These are phyloP conservation scores for Paradoxurus hermaphroditus DNA, from an alignment of 2,113 vertebrate genomes.

Conservation along the genomic window DNA sequence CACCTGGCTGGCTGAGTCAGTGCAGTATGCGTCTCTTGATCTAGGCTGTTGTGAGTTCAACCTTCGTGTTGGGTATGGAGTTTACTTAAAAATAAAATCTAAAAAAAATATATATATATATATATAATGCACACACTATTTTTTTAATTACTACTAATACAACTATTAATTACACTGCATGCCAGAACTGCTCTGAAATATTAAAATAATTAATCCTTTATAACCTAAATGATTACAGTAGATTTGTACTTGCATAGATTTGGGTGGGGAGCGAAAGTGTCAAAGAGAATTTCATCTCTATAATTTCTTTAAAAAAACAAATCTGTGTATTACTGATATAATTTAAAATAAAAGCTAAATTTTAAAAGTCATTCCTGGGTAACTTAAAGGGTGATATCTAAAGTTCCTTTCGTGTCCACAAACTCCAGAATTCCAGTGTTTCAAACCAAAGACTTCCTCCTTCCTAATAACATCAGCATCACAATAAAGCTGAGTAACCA, in stretches of 20 bases:
- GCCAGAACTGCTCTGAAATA: not conserved
- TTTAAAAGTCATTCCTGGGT: not conserved
- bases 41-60: too few species aligned
- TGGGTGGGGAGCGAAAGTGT: not conserved
- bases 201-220: not conserved
- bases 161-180: not conserved
- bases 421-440: not conserved
- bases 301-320: not conserved
- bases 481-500: not conserved
- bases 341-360: slow-evolving; percentile 10
- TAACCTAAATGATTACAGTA: not conserved
- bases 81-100: too few species aligned
- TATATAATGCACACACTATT: too few species aligned
- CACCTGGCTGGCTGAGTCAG: too few species aligned
- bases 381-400: not conserved
- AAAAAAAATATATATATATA: too few species aligned
- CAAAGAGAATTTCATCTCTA: not conserved
- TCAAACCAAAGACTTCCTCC: not conserved
- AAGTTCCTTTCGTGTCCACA: not conserved
- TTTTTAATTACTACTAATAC: not conserved
- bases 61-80: too few species aligned
- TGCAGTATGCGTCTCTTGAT: too few species aligned
- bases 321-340: not conserved
- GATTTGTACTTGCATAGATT: not conserved
- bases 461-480: not conserved